phyloP scores from a whole-genome alignment of 2,113 vertebrate genomes.

The Oryzias woworae region DNA sequence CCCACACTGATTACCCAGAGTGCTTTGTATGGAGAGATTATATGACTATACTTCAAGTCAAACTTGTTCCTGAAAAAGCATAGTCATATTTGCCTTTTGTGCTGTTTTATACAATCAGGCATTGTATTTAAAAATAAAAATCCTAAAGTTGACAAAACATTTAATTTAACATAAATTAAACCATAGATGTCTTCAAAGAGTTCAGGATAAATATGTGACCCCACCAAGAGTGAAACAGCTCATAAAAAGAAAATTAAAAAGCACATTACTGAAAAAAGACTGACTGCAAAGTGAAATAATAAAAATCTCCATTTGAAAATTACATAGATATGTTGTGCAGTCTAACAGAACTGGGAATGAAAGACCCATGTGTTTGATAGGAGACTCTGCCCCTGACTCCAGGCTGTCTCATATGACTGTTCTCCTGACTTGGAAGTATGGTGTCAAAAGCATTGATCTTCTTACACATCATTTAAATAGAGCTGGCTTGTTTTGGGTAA shows the following conservation, averaged over 20 bases:
- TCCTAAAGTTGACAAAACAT: no score
- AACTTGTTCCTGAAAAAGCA: background rate
- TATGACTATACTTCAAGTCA: conserved; percentile 22
- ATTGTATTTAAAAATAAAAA: no score
- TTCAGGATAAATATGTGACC: no score
- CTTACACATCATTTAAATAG: background rate
- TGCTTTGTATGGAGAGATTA: conserved; percentile 13
- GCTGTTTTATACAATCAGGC: no score
- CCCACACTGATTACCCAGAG: conserved; percentile 6
- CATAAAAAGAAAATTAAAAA: no score
- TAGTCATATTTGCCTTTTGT: background rate
- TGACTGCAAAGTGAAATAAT: no score
- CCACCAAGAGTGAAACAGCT: no score
- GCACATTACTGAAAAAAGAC: no score
- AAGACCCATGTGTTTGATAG: background rate
- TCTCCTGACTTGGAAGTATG: conserved; percentile 22
- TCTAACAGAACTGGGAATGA: no score
- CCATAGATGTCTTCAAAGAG: background rate
- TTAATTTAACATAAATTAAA: background rate
- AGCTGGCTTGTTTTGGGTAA: background rate
- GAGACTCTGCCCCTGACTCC: conserved; percentile 5
- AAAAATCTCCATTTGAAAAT: no score
- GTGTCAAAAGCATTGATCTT: background rate
- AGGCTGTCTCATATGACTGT: conserved; percentile 27
- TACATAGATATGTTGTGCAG: no score